phyloP scores from a whole-genome alignment of 2,113 vertebrate genomes.

The Sisor rabdophorus region DNA sequence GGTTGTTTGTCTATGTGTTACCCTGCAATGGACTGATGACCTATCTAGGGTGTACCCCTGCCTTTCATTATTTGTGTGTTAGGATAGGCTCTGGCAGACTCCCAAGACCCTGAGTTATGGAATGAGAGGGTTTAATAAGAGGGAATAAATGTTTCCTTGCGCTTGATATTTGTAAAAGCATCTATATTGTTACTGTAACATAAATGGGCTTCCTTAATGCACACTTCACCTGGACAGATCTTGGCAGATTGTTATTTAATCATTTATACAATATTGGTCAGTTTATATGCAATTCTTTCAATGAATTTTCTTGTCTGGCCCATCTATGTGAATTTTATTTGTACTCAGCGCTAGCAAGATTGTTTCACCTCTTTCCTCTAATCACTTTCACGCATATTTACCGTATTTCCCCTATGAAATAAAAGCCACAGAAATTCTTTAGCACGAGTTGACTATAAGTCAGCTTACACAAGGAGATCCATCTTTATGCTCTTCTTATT shows the following conservation, averaged over 20 bases:
- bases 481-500: conserved; percentile 52
- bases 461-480: conserved; percentile 62
- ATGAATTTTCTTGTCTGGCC: not conserved
- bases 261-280: not conserved
- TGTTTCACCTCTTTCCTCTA: conserved; percentile 19
- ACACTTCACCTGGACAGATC: not conserved
- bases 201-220: not conserved
- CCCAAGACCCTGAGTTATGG: no score
- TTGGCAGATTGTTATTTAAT: not conserved
- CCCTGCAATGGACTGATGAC: no score
- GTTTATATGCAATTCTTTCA: not conserved
- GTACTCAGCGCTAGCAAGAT: conserved; percentile 16
- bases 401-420: conserved; percentile 22
- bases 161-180: no score
- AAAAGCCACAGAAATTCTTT: conserved; percentile 30
- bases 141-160: no score
- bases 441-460: conserved; percentile 46
- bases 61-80: no score
- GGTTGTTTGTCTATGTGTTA: no score
- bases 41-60: no score
- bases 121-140: no score
- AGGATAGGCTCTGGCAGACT: no score
- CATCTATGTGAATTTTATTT: conserved; percentile 12
- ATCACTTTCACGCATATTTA: conserved; percentile 37
- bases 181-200: not conserved